phyloP scores from a whole-genome alignment of 2,888 invertebrate genomes.

The Sussaba pulchella region DNA sequence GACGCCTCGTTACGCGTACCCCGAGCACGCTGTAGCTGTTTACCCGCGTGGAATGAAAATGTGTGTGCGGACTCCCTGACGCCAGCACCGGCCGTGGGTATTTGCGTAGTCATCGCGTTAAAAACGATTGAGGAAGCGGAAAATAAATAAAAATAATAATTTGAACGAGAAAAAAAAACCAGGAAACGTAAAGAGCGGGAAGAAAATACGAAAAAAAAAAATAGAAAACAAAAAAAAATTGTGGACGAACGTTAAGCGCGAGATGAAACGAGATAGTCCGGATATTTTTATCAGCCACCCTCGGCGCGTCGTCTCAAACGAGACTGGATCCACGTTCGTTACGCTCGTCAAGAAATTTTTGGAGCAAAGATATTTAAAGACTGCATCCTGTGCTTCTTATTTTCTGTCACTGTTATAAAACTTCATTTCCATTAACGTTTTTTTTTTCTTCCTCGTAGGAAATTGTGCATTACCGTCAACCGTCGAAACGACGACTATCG shows the following conservation, averaged over 20 bases:
- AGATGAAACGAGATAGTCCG: constrained; percentile 24
- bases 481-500: not conserved
- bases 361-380: constrained; percentile 31
- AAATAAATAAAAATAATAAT: constrained; percentile 15
- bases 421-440: constrained; percentile 1
- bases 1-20: constrained; percentile 33
- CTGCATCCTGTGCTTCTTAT: constrained; percentile 4
- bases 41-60: constrained; percentile 3
- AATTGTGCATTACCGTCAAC: not conserved
- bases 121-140: constrained; percentile 22
- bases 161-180: constrained; percentile 9
- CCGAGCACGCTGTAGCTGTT: not conserved
- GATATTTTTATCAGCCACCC: constrained; percentile 65
- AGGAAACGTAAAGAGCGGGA: constrained; percentile 1
- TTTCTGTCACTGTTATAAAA: not conserved
- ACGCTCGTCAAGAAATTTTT: constrained; percentile 49
- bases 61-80: not conserved
- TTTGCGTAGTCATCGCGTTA: constrained; percentile 39
- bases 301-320: constrained; percentile 58
- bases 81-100: not conserved
- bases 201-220: constrained; percentile 5
- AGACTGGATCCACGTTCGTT: constrained; percentile 52
- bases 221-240: constrained; percentile 15
- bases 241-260: constrained; percentile 17
- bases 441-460: not conserved